Evolutionary conservation across 2,113 vertebrate species (phyloP).

Genomic region (Anhinga rufa): DNA sequence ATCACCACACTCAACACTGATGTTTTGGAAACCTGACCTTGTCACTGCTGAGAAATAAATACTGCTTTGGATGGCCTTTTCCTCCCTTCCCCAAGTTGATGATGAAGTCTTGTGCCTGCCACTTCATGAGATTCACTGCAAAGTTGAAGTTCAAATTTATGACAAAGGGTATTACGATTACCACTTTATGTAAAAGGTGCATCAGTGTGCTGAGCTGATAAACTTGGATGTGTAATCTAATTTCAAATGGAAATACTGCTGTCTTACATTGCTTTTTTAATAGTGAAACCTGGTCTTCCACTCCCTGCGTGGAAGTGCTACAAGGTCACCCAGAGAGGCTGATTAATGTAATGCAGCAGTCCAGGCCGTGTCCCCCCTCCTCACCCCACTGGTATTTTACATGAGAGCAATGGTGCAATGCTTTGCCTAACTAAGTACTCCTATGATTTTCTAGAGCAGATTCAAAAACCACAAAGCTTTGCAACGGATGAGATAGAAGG

Average conservation of each 20-base stretch:
- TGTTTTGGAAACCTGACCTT: not conserved
- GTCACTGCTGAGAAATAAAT: not conserved
- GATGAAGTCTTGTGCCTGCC: not conserved
- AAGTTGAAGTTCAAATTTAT: not conserved
- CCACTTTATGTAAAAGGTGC: not conserved
- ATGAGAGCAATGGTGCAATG: fast-evolving
- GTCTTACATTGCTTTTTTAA: not conserved
- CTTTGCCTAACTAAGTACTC: not conserved
- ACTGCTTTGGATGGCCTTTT: not conserved
- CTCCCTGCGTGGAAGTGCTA: not conserved
- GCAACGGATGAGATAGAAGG: not conserved
- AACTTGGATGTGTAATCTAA: not conserved
- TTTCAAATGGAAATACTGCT: not conserved
- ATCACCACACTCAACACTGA: not conserved
- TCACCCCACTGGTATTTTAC: fast-evolving
- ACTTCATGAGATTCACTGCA: not conserved
- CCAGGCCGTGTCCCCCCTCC: not conserved
- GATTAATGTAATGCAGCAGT: not conserved
- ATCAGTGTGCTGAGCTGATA: not conserved
- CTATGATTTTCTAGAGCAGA: not conserved
- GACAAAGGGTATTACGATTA: not conserved
- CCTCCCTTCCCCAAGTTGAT: not conserved
- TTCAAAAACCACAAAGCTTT: not conserved
- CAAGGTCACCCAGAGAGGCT: not conserved
- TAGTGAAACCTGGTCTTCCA: not conserved